phyloP scores from a whole-genome alignment of 2,113 vertebrate genomes.

The Uria lomvia region DNA sequence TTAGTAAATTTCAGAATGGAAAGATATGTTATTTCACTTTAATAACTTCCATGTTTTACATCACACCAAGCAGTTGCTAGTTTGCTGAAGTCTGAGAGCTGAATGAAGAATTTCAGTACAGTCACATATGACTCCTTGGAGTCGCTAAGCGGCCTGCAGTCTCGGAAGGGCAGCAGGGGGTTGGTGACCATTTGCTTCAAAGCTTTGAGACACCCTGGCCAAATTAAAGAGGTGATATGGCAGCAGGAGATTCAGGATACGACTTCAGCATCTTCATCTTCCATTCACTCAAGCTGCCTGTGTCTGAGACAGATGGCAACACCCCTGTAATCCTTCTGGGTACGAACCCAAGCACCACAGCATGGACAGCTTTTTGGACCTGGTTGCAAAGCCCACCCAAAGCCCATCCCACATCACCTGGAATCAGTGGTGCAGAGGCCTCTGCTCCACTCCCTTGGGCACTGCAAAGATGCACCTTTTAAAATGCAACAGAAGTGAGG shows the following conservation, averaged over 20 bases:
- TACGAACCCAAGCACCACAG: not conserved
- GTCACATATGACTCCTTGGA: not conserved
- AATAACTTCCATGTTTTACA: not conserved
- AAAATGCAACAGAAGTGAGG: not conserved
- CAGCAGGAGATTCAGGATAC: not conserved
- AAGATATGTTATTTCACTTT: not conserved
- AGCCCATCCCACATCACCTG: not conserved
- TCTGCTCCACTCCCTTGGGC: not conserved
- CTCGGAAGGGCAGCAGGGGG: not conserved
- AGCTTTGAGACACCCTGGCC: not conserved
- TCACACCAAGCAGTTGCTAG: not conserved
- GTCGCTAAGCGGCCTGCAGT: not conserved
- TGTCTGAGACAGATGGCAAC: not conserved
- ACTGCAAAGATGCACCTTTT: not conserved
- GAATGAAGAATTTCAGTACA: not conserved
- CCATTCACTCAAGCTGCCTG: not conserved
- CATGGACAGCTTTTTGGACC: not conserved
- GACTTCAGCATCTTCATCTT: not conserved
- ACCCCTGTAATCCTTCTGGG: not conserved
- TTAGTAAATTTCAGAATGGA: not conserved
- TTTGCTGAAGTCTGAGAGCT: not conserved
- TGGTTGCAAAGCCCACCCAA: not conserved
- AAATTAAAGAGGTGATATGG: not conserved
- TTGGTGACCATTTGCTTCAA: not conserved
- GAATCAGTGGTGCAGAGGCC: not conserved